These are phyloP conservation scores for Diplodus puntazzo DNA, from an alignment of 2,797 vertebrate species.

Conservation along the genomic window DNA sequence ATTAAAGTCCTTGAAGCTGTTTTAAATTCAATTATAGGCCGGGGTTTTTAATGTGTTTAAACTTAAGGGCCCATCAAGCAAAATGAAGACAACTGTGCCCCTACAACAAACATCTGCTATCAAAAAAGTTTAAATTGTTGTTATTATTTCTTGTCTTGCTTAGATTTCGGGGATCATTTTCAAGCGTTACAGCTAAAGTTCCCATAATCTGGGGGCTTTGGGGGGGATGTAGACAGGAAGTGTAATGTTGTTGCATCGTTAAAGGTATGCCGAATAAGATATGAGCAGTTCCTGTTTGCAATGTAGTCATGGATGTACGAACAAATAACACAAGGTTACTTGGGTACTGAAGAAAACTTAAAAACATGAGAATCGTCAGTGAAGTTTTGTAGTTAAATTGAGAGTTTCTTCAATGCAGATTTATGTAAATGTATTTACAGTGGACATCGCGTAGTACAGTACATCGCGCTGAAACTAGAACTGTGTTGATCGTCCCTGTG, in stretches of 20 bases:
- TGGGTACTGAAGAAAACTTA: background rate
- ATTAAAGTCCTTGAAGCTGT: too few relatives aligned
- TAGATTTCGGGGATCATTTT: background rate
- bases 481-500: too few relatives aligned
- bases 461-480: background rate
- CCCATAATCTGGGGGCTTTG: background rate
- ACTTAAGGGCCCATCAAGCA: too few relatives aligned
- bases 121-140: background rate
- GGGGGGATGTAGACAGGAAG: conserved; percentile 6
- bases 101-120: too few relatives aligned
- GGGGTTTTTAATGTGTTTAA: background rate
- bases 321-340: background rate
- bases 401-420: background rate
- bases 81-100: background rate
- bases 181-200: background rate
- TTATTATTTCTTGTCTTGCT: background rate
- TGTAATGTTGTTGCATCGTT: background rate
- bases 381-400: background rate
- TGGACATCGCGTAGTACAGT: background rate
- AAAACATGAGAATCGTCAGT: background rate
- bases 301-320: too few relatives aligned
- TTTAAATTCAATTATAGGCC: background rate
- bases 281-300: background rate
- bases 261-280: background rate
- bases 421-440: background rate